Evolutionary conservation across 2,888 invertebrate species (phyloP), one percentile per base, ranked within the genome.

Genomic region (Lasius platythorax): DNA sequence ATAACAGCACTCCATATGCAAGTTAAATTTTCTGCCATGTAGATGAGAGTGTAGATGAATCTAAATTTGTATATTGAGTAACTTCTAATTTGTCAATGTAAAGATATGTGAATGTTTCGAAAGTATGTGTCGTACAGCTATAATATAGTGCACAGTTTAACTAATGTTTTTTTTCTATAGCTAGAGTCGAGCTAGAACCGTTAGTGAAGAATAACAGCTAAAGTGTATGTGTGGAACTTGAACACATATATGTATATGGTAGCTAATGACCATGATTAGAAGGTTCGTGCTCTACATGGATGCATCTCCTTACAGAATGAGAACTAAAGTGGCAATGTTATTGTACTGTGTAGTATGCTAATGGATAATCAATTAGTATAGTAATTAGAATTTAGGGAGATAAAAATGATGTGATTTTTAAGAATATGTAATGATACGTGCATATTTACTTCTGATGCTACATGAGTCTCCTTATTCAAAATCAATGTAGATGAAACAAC

Each of bases 221-320:
- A 81, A 12, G 43, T 78, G 15, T 78, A 37, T 79, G 46, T 79
- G 33, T 68, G 46, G 15, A 75, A 83, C 73, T 83, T 37, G 83
- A 64, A 30, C 76, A 76, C 85, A 87, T 68, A 56, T 84, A 81
- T 56, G 15, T 83, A 84, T 82, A 85, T 79, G 75, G 82, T 28
- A 83, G 28, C 76, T 68, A 83, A 63, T 85, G 72, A 79, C 61
- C 83, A 83, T 79, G 86, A 84, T 40, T 74, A 83, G 63, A 87
- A 89, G 83, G 82, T 86, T 78, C 87, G 66, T 87, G 67, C 85
- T 83, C 76, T 85, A 70, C 79, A 83, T 81, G 68, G 58, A 86
- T 66, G 66, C 70, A 66, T 85, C 79, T 70, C 76, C 64, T 72
- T 53, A 50, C 66, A 63, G 53, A 85, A 63, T 73, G 68, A 83